A percentile compares a stretch with the other conserved stretches of the same genome.
Evolutionary conservation across 92 coral and sea anemone species (phyloP).

Genomic region (Desmophyllum pertusum): DNA sequence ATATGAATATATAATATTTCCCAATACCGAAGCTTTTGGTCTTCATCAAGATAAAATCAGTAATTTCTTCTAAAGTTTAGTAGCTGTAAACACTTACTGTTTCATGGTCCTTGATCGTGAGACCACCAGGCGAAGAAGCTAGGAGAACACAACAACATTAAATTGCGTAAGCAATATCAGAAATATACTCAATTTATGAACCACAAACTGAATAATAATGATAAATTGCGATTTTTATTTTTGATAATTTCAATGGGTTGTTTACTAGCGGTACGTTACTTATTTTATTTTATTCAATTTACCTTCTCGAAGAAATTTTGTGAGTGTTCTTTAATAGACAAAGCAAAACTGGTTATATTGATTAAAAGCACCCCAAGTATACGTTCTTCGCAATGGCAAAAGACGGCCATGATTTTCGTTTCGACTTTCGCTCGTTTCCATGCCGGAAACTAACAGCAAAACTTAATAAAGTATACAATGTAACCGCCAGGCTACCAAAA

Average conservation of each 20-base stretch:
- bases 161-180: constrained; percentile 21
- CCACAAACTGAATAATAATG: not conserved
- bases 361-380: no score
- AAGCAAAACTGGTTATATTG: not conserved
- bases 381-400: not conserved
- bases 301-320: not conserved
- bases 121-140: constrained; percentile 79
- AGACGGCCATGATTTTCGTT: not conserved
- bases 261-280: not conserved
- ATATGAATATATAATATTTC: no score
- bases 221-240: not conserved
- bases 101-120: constrained; percentile 95
- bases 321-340: not conserved
- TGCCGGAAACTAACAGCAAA: not conserved
- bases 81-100: constrained; percentile 65
- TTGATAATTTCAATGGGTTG: not conserved
- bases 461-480: no score
- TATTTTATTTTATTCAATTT: not conserved
- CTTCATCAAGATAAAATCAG: no score
- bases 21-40: not conserved
- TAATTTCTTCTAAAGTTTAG: not conserved
- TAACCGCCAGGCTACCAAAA: not conserved
- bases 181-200: not conserved
- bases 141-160: constrained; percentile 8
- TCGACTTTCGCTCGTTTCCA: not conserved